phyloP scores from a whole-genome alignment of 2,888 invertebrate genomes.

The Coelogynopora nodosa region DNA sequence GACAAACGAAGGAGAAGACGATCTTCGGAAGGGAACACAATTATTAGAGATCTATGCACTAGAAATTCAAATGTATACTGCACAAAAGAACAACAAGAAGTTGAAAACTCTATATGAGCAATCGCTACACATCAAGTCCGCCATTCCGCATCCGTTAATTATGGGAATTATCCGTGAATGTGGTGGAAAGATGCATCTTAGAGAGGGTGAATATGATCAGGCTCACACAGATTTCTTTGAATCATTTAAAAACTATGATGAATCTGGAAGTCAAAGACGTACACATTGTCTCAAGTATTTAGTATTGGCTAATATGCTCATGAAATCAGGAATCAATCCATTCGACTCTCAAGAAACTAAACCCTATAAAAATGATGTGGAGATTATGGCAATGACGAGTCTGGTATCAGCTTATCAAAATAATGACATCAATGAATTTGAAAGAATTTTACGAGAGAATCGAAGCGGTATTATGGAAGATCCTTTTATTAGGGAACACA shows the following conservation, averaged over 20 bases:
- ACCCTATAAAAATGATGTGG: slow-evolving; percentile 97
- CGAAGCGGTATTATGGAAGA: slow-evolving; percentile 96
- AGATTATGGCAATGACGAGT: slow-evolving; percentile 98
- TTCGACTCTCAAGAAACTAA: slow-evolving; percentile 98
- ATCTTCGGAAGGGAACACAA: slow-evolving; percentile 91
- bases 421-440: slow-evolving; percentile 96
- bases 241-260: slow-evolving; percentile 98
- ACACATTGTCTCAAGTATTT: slow-evolving; percentile 96
- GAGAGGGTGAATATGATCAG: slow-evolving; percentile 96
- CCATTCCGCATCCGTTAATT: slow-evolving; percentile 98
- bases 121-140: slow-evolving; percentile 94
- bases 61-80: slow-evolving; percentile 99
- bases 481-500: slow-evolving; percentile 95
- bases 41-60: slow-evolving; percentile 93
- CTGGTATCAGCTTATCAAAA: slow-evolving; percentile 90
- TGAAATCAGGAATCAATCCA: slow-evolving; percentile 98
- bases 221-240: slow-evolving; percentile 99
- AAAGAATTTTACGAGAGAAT: slow-evolving; percentile 87
- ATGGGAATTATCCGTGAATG: slow-evolving; percentile 99
- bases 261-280: slow-evolving; percentile 86
- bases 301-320: slow-evolving; percentile 95
- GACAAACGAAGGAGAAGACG: slow-evolving; percentile 95
- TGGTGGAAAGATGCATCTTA: slow-evolving; percentile 97
- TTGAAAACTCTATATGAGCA: slow-evolving; percentile 86
- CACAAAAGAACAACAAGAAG: slow-evolving; percentile 98